Conservation (phyloP, 2,888 invertebrate genomes). For the Aproaerema taeniolella region DNA sequence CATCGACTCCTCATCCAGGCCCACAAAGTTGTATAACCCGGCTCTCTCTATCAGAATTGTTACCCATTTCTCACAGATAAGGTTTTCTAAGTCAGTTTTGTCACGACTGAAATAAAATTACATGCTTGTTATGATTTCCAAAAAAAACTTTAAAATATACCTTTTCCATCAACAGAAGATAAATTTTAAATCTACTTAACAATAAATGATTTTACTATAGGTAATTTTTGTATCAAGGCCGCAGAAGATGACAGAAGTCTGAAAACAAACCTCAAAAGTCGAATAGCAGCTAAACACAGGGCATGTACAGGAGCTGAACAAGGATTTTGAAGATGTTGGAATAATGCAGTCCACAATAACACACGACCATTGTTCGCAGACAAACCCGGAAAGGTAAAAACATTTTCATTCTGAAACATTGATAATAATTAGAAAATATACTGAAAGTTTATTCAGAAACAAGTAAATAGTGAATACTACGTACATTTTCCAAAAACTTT, state of each 20-base stretch:
- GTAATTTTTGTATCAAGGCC: no score
- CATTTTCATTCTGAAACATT: slow-evolving; percentile 62
- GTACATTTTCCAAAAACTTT: slow-evolving; percentile 48
- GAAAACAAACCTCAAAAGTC: slow-evolving; percentile 80
- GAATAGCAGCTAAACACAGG: slow-evolving; percentile 77
- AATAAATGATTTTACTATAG: no score
- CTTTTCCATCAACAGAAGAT: no score
- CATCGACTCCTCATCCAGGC: slow-evolving; percentile 46
- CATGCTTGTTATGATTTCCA: no score
- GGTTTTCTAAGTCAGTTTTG: slow-evolving; percentile 81
- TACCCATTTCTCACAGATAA: slow-evolving; percentile 83
- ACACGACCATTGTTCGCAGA: slow-evolving; percentile 69
- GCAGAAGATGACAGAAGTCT: no score
- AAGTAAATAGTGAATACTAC: slow-evolving; percentile 18
- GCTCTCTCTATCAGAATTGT: slow-evolving; percentile 82
- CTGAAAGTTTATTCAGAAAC: no score
- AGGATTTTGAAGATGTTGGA: slow-evolving; percentile 73
- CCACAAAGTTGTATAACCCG: slow-evolving; percentile 71
- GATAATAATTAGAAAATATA: background rate
- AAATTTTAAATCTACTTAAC: no score
- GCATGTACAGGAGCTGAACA: slow-evolving; percentile 61
- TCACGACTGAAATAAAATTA: slow-evolving; percentile 81
- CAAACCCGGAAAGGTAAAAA: slow-evolving; percentile 80
- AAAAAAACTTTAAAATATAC: no score
- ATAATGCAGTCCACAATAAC: slow-evolving; percentile 79